Base-by-base conservation (phyloP, 2,888 invertebrate genomes). In the Drosophila lacicola region DNA sequence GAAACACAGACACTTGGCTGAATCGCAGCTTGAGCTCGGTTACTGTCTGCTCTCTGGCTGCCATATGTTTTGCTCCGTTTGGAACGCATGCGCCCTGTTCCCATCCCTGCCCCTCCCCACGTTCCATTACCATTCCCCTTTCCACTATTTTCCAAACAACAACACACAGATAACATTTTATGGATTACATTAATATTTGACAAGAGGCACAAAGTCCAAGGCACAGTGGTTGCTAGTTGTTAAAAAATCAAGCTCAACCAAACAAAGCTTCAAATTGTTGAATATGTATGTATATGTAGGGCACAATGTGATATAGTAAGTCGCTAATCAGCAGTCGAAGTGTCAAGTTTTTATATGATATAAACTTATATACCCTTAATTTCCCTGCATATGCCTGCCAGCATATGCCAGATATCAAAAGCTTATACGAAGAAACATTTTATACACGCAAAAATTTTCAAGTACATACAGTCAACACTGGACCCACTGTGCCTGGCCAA, bases 151-250 rank as follows among this genome's bases (percentile, higher is more conserved):
- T 49, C 55, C 50, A 56, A 56, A 70, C 79, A 70, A 58, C 54
- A 75, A 70, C 51, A 70, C 58, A 70, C 58, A 77, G 73, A 75
- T 71, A 76, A 67, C 69, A 45, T 61, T 74, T 71, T 68, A 70
- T 82, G 82, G 83, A 74, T 80, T 77, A 88, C 83, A 82, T 65
- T 72, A 67, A 77, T 74, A 62, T 66, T 56, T 62, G 68, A 74
- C 49, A 65, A 55, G 46, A 49, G 53, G 33, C 29, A 58, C 45
- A 44, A 60, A 72, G 76, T 70, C 33, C 64, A 67, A 37, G 47
- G 62, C 45, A 83, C 83, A 77, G 74, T 83, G 88, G 80, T 42
- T 33, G n/a, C 11, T n/a, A 51, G 13, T 45, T 44, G 34, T 13
- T n/a, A 33, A 42, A 34, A 17, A 17, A n/a, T n/a, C 33, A 11